Conservation (phyloP, 2,888 invertebrate genomes). For the Mythimna lalbum region DNA sequence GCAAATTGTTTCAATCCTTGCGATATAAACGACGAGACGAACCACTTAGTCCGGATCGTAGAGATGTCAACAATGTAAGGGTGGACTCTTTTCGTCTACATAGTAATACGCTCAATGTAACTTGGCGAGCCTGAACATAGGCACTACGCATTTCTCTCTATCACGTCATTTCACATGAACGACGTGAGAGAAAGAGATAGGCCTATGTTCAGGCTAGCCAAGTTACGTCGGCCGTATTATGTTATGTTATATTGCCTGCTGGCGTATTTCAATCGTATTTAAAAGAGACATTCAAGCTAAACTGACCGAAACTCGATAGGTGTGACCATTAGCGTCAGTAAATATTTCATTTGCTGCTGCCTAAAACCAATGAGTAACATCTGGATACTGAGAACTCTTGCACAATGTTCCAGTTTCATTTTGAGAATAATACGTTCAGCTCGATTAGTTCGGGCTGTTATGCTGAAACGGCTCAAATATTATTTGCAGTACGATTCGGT, state of each 20-base stretch:
- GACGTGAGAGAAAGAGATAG: too few species aligned
- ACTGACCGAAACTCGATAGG: constrained; percentile 66
- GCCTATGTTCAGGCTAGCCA: too few species aligned
- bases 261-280: constrained; percentile 28
- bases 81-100: background rate
- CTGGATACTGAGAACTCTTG: constrained; percentile 66
- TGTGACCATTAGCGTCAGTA: constrained; percentile 65
- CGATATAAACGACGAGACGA: too few species aligned
- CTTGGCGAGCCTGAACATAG: too few species aligned
- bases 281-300: constrained; percentile 49
- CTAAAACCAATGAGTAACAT: constrained; percentile 69
- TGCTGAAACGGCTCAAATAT: constrained; percentile 30
- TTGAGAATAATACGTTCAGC: constrained; percentile 69
- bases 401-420: constrained; percentile 67
- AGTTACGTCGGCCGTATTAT: background rate
- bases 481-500: constrained; percentile 17
- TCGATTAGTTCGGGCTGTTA: constrained; percentile 57
- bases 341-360: constrained; percentile 68
- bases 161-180: too few species aligned
- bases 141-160: too few species aligned
- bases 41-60: too few species aligned
- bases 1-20: too few species aligned
- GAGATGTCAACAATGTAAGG: too few species aligned
- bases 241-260: background rate
- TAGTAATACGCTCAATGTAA: background rate